Evolutionary conservation across 2,797 vertebrate genomes (phyloP).

Genomic region (Acrossocheilus wenchowensis): DNA sequence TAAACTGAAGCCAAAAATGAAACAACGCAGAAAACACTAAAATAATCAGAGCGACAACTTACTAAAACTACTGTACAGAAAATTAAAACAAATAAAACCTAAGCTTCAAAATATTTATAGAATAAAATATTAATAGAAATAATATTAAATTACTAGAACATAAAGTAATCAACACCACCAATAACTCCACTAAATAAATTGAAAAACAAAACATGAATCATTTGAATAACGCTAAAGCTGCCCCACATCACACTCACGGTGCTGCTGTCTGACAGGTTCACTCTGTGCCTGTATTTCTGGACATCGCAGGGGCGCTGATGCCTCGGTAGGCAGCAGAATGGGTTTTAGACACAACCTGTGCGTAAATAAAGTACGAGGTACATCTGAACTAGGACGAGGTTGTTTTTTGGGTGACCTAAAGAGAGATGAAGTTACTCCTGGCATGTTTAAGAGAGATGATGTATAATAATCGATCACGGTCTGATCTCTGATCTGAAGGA

Average conservation of each 20-base stretch:
- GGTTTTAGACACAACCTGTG: not conserved
- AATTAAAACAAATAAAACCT: too few species aligned
- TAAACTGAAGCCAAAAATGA: not conserved
- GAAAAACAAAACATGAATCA: not conserved
- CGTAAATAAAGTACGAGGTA: not conserved
- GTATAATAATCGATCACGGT: too few species aligned
- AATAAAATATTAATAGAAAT: not conserved
- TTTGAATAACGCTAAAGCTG: not conserved
- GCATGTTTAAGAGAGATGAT: not conserved
- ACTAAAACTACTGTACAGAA: not conserved
- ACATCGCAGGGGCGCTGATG: not conserved
- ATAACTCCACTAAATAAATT: not conserved
- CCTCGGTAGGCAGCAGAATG: not conserved
- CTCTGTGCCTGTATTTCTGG: not conserved
- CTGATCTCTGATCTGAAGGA: conserved; percentile 72
- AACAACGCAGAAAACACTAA: not conserved
- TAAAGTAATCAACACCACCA: too few species aligned
- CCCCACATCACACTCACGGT: not conserved
- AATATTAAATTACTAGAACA: not conserved
- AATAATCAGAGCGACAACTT: not conserved
- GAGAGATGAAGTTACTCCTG: not conserved
- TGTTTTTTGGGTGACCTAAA: not conserved
- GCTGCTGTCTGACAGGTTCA: not conserved
- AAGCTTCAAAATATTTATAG: not conserved
- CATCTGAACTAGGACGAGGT: not conserved